Evolutionary conservation across 2,888 invertebrate species (phyloP), one percentile per base, ranked within the genome.

Genomic region (Acrocyrtus sp.): DNA sequence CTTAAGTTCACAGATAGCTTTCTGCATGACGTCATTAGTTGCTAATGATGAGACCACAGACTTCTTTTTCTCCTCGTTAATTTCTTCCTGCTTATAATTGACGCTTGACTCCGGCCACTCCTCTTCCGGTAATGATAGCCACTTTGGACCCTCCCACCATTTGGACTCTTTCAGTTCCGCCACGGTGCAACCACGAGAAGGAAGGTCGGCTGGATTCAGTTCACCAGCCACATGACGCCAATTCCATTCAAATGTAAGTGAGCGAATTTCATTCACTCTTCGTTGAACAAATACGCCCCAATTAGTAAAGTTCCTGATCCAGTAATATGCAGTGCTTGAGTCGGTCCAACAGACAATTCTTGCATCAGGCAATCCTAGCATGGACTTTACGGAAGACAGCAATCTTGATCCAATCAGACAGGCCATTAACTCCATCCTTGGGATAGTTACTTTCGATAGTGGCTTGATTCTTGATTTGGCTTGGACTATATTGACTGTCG

Each of bases 221-320:
- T 12, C 24, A 15, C 79, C 79, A 10, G 78, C 74, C 3, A 80
- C 65, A 70, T 79, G 77, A 4, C 29, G 4, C 79, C 81, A 81
- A 6, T 43, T n/a, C 1, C 39, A 24, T 1, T 17, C 0, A 15
- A 19, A 1, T 0, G 68, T 51, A 10, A 65, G 10, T 10, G 10
- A 1, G 0, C 56, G 19, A 26, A 80, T 76, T 26, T 78, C 78
- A 29, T 45, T 57, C 0, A 75, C 75, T 47, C 75, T 12, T 17
- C 77, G 79, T 17, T 60, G 26, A 1, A 78, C 77, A 72, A 82
- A 81, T 3, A 66, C 68, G 19, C 67, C 75, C 82, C 80, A 81
- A 6, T 48, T 26, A 10, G 72, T 75, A 19, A 76, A 27, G 6
- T 69, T 47, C 29, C 48, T 47, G 1, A 80, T 76, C 80, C 81